Evolutionary conservation across 2,797 vertebrate genomes (phyloP).

Genomic region (Hyperoplus lanceolatus): DNA sequence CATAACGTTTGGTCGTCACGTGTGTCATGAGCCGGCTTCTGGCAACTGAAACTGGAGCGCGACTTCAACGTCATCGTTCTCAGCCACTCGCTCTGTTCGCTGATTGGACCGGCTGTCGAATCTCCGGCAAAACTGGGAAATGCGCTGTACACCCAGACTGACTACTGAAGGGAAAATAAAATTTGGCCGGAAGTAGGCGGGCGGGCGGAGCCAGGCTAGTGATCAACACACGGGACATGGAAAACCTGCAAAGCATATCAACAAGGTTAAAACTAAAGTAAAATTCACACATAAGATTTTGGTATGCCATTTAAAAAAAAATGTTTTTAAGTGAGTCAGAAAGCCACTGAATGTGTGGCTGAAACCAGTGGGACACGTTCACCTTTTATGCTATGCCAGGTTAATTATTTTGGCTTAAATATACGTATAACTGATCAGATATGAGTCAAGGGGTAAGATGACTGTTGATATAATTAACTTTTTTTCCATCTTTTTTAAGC

Average conservation of each 20-base stretch:
- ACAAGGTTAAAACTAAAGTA: constrained; percentile 8
- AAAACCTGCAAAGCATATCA: neutral
- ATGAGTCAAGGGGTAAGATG: neutral
- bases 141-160: too few relatives aligned
- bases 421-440: neutral
- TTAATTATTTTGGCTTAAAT: neutral
- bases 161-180: too few relatives aligned
- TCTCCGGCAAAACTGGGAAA: too few relatives aligned
- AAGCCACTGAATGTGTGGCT: neutral
- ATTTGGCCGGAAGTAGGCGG: too few relatives aligned
- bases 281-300: neutral
- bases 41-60: too few relatives aligned
- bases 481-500: constrained; percentile 29
- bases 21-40: too few relatives aligned
- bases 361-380: neutral
- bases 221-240: too few relatives aligned
- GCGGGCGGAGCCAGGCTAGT: too few relatives aligned
- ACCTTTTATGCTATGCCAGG: neutral
- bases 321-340: neutral
- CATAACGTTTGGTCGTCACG: too few relatives aligned
- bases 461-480: neutral
- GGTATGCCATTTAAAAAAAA: neutral
- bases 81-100: too few relatives aligned
- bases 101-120: too few relatives aligned
- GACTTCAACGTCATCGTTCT: too few relatives aligned